Conservation (phyloP, 2,888 invertebrate species). For the Melanchra persicariae region DNA sequence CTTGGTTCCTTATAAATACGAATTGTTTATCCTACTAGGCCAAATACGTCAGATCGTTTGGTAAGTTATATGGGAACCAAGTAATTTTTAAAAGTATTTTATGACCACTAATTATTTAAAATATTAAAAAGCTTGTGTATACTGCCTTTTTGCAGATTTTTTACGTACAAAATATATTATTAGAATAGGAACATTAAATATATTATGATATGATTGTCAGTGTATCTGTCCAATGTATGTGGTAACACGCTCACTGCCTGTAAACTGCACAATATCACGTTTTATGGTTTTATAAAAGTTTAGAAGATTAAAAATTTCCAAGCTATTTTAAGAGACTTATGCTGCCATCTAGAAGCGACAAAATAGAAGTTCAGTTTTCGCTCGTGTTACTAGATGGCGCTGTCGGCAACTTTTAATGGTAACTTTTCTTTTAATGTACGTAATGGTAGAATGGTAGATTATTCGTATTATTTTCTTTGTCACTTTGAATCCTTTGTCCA, state of each 20-base stretch:
- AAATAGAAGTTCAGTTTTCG: background rate
- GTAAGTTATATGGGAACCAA: background rate
- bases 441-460: conserved; percentile 28
- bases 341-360: conserved; percentile 19
- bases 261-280: conserved; percentile 18
- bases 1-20: no score
- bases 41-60: background rate
- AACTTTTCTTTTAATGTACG: conserved; percentile 26
- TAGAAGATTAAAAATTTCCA: conserved; percentile 1
- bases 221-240: conserved; percentile 26
- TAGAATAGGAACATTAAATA: conserved; percentile 13
- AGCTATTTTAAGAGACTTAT: background rate
- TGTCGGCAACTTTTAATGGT: background rate
- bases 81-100: background rate
- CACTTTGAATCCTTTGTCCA: background rate
- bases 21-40: no score
- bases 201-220: conserved; percentile 35
- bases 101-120: conserved; percentile 44
- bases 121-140: conserved; percentile 37
- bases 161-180: conserved; percentile 64
- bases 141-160: conserved; percentile 57
- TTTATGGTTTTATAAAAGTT: conserved; percentile 8
- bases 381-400: conserved; percentile 16
- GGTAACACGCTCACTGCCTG: conserved; percentile 24
- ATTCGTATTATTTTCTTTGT: conserved; percentile 6